Evolutionary conservation across 1,140 invertebrate species (phyloP).

Genomic region (Diabrotica virgifera): DNA sequence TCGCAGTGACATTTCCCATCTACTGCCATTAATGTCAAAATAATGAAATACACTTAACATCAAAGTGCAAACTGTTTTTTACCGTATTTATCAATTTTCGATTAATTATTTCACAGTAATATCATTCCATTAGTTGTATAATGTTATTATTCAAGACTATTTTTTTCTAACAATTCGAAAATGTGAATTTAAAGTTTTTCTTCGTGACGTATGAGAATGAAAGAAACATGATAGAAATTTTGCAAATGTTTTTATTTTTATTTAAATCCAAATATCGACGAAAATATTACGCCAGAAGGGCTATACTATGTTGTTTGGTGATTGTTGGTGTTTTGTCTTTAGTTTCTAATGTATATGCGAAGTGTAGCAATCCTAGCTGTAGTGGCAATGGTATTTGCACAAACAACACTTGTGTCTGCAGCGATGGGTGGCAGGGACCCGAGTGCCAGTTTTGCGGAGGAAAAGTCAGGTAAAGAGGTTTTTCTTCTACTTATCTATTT

Average conservation of each 20-base stretch:
- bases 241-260: constrained; percentile 81
- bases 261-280: constrained; percentile 80
- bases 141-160: neutral
- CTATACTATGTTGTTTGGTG: constrained; percentile 52
- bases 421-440: constrained; percentile 84
- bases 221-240: constrained; percentile 63
- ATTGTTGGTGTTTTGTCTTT: constrained; percentile 30
- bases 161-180: neutral
- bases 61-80: neutral
- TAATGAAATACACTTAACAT: neutral
- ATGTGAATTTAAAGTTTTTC: neutral
- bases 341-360: constrained; percentile 49
- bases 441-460: constrained; percentile 87
- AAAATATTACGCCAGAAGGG: constrained; percentile 59
- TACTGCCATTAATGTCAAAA: neutral
- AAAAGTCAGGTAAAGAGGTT: constrained; percentile 75
- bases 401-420: constrained; percentile 83
- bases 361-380: constrained; percentile 55
- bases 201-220: constrained; percentile 10
- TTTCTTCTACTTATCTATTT: too few species aligned
- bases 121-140: neutral
- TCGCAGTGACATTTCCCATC: neutral
- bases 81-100: too few species aligned
- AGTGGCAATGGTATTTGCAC: constrained; percentile 74
- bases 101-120: too few species aligned